Evolutionary conservation across 2,113 vertebrate species (phyloP).

Genomic region (Epinephelus lanceolatus): DNA sequence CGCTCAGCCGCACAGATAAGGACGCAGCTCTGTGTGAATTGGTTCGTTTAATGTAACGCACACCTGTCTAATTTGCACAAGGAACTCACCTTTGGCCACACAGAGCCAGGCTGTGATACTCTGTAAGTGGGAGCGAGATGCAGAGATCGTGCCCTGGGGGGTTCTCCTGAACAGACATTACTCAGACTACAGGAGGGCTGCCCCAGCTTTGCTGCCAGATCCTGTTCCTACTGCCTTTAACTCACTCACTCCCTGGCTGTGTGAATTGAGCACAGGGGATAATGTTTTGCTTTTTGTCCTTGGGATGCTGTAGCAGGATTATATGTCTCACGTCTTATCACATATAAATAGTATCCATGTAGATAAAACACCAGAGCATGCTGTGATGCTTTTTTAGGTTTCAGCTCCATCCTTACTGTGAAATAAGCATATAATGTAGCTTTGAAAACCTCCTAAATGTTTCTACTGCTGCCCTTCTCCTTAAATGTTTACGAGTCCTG

Average conservation of each 20-base stretch:
- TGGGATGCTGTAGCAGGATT: not conserved
- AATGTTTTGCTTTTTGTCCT: not conserved
- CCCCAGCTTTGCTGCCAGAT: conserved; percentile 64
- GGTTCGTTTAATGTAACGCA: conserved; percentile 22
- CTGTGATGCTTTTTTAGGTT: not conserved
- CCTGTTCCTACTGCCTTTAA: conserved; percentile 19
- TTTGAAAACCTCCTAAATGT: not conserved
- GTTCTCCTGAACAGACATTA: conserved; percentile 64
- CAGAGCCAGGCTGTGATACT: conserved; percentile 24
- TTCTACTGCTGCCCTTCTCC: not conserved
- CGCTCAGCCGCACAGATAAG: not conserved
- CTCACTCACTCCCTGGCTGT: conserved; percentile 20
- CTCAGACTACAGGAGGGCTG: conserved; percentile 64
- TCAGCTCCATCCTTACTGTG: not conserved
- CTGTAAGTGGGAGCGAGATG: conserved; percentile 24
- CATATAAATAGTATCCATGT: not conserved
- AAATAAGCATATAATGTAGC: not conserved
- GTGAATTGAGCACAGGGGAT: conserved; percentile 29
- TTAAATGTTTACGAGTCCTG: conserved; percentile 26
- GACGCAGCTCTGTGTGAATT: not conserved
- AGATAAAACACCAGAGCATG: not conserved
- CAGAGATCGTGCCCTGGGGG: conserved; percentile 40
- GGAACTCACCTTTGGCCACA: conserved; percentile 21
- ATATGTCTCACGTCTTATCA: not conserved
- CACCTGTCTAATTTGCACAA: conserved; percentile 46